Evolutionary conservation across 2,888 invertebrate species (phyloP).

Genomic region (Cheilosia vernalis): DNA sequence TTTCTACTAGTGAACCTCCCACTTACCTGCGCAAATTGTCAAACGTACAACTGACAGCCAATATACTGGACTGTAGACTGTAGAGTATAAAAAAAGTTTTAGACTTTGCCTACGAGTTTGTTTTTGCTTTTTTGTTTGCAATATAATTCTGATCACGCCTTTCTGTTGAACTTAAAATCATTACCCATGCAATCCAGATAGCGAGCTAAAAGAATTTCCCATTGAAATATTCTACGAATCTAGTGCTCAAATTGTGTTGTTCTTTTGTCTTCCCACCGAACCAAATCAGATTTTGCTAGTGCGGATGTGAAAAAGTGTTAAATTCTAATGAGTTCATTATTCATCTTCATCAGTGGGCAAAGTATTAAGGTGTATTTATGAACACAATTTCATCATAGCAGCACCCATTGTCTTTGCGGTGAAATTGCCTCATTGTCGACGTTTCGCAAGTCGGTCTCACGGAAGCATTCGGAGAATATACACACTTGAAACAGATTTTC

Average conservation of each 20-base stretch:
- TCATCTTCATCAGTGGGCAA: conserved; percentile 3
- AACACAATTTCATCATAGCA: conserved; percentile 8
- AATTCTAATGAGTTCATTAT: conserved; percentile 17
- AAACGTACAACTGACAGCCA: conserved; percentile 39
- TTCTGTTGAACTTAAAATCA: conserved; percentile 15
- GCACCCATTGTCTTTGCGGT: conserved; percentile 13
- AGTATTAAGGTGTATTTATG: not conserved
- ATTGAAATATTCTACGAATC: not conserved
- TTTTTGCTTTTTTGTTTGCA: conserved; percentile 46
- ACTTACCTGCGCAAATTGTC: conserved; percentile 16
- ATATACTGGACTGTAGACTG: conserved; percentile 21
- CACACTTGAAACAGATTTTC: not conserved
- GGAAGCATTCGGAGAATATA: not conserved
- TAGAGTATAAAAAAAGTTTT: not conserved
- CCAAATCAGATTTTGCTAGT: conserved; percentile 26
- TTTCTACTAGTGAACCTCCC: not conserved
- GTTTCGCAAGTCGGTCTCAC: conserved; percentile 18
- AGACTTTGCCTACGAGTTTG: conserved; percentile 10
- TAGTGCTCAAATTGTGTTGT: not conserved
- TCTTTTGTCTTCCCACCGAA: not conserved
- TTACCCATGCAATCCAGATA: not conserved
- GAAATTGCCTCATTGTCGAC: conserved; percentile 15
- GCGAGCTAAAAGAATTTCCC: not conserved
- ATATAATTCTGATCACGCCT: conserved; percentile 18
- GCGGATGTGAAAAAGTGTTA: conserved; percentile 20